Conservation (phyloP, 2,797 vertebrate genomes). For the Lacerta agilis region DNA sequence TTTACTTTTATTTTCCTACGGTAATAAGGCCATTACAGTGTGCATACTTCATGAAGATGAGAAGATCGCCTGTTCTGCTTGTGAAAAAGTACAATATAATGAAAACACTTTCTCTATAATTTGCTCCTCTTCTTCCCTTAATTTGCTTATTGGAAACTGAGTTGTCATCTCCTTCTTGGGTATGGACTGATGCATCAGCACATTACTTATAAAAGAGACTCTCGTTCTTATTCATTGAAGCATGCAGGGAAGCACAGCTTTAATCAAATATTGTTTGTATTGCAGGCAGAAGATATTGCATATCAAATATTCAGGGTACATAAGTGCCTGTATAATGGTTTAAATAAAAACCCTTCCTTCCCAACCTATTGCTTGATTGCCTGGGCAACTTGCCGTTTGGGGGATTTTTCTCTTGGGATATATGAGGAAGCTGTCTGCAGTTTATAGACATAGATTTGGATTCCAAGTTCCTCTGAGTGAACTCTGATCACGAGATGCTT, state of each 20-base stretch:
- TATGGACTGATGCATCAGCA: not conserved
- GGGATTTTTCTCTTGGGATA: not conserved
- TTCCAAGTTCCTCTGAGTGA: not conserved
- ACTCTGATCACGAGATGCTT: not conserved
- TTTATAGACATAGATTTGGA: not conserved
- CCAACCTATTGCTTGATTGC: not conserved
- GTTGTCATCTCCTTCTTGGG: not conserved
- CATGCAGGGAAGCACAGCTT: not conserved
- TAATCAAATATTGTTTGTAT: not conserved
- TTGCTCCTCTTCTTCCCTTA: constrained; percentile 26
- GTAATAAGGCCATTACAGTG: constrained; percentile 4
- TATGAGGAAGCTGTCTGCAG: not conserved
- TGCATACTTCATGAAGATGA: constrained; percentile 16
- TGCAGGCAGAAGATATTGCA: not conserved
- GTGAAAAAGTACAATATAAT: not conserved
- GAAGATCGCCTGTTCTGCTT: not conserved
- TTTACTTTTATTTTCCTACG: constrained; percentile 39
- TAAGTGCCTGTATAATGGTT: not conserved
- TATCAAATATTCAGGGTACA: not conserved
- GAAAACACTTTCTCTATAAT: constrained; percentile 32
- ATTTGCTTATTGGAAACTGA: constrained; percentile 30
- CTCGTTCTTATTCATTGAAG: constrained; percentile 12
- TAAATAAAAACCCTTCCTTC: not conserved
- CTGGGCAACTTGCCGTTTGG: not conserved
- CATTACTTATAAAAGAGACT: constrained; percentile 22